Conservation (phyloP, 2,888 invertebrate species). For the Prosopocoilus inquinatus region DNA sequence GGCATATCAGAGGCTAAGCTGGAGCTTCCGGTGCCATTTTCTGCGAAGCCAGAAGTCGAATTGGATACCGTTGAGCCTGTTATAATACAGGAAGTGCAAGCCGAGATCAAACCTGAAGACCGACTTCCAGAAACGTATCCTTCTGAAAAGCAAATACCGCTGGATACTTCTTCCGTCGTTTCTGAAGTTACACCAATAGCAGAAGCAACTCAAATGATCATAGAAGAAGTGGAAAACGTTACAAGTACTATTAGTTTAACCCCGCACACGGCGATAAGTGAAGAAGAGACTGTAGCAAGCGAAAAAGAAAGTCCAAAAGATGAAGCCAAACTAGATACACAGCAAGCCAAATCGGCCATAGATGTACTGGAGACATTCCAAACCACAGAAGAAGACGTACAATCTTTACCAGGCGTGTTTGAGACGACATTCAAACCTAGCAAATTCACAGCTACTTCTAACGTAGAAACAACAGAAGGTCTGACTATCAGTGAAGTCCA, state of each 20-base stretch:
- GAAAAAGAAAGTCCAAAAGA: constrained; percentile 25
- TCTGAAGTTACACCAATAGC: constrained; percentile 54
- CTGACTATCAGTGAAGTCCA: constrained; percentile 51
- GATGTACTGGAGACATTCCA: constrained; percentile 35
- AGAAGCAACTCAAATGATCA: constrained; percentile 37
- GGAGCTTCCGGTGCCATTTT: constrained; percentile 51
- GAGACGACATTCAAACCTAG: constrained; percentile 47
- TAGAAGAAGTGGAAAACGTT: constrained; percentile 30
- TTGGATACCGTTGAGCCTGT: constrained; percentile 64
- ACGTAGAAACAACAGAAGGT: constrained; percentile 51
- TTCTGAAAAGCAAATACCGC: constrained; percentile 60
- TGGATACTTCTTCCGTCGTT: constrained; percentile 50
- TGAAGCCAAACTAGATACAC: constrained; percentile 16
- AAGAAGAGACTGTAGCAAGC: constrained; percentile 31
- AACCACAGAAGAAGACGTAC: constrained; percentile 56
- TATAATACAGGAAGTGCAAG: constrained; percentile 65
- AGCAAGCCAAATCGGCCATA: constrained; percentile 34
- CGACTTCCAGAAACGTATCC: constrained; percentile 76
- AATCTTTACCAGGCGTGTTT: constrained; percentile 52
- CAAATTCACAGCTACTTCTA: constrained; percentile 48
- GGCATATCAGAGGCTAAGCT: constrained; percentile 61
- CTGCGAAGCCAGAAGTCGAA: constrained; percentile 60
- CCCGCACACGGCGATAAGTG: constrained; percentile 48
- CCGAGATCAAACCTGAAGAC: constrained; percentile 72
- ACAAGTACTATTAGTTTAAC: constrained; percentile 49